Evolutionary conservation across 2,113 vertebrate genomes (phyloP).

Genomic region (Panthera leo): DNA sequence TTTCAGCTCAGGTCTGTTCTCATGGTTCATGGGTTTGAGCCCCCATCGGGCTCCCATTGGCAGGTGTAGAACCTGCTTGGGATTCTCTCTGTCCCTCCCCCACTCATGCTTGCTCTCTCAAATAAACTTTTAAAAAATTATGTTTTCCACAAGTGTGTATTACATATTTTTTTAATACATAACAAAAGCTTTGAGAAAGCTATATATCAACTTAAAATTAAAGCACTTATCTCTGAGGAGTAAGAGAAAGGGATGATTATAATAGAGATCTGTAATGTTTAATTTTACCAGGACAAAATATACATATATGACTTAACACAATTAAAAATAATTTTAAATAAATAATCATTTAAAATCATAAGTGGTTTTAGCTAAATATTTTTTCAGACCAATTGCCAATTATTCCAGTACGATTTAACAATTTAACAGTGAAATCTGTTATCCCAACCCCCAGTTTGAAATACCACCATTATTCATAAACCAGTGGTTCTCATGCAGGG

Average conservation of each 20-base stretch:
- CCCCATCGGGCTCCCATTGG: too few relatives aligned
- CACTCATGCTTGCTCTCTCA: too few relatives aligned
- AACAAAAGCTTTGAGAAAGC: not conserved
- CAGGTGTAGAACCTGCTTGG: too few relatives aligned
- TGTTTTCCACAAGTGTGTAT: not conserved
- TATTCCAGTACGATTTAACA: not conserved
- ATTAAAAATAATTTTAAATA: not conserved
- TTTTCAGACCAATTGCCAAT: not conserved
- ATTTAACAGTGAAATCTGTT: not conserved
- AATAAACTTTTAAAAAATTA: not conserved
- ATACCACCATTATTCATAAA: not conserved
- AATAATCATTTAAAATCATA: not conserved
- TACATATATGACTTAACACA: not conserved
- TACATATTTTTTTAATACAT: not conserved
- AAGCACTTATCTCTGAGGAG: not conserved
- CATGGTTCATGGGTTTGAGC: too few relatives aligned
- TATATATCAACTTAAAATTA: not conserved
- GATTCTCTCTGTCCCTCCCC: too few relatives aligned
- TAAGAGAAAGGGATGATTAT: not conserved
- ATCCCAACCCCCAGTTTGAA: not conserved
- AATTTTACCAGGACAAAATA: not conserved
- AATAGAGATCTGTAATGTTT: slow-evolving; percentile 4
- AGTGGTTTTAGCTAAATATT: not conserved
- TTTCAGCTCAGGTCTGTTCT: too few relatives aligned
- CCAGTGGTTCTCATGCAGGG: not conserved